Evolutionary conservation across 2,113 vertebrate species (phyloP).

Genomic region (Misgurnus anguillicaudatus): DNA sequence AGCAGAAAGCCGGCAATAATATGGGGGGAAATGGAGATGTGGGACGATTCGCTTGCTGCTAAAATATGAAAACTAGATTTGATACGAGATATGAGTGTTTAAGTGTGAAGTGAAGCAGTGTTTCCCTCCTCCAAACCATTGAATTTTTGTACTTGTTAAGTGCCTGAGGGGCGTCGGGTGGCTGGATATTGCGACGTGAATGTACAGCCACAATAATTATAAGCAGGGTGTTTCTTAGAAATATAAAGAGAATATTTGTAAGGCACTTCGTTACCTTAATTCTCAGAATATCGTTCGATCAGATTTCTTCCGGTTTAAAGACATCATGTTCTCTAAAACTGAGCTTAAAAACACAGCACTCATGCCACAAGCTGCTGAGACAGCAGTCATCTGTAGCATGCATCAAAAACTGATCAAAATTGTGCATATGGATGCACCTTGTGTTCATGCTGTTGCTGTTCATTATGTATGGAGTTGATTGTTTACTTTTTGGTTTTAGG

Average conservation of each 20-base stretch:
- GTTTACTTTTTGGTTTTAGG: slow-evolving; percentile 5
- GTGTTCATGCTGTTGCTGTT: no score
- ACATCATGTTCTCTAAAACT: neutral
- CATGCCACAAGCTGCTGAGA: no score
- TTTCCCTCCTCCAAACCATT: slow-evolving; percentile 39
- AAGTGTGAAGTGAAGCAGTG: slow-evolving; percentile 5
- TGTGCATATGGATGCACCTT: no score
- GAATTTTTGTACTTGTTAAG: slow-evolving; percentile 51
- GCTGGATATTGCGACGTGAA: slow-evolving; percentile 45
- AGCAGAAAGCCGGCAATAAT: slow-evolving; percentile 53
- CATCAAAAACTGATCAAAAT: no score
- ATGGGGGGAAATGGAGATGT: slow-evolving; percentile 25
- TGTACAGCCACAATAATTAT: slow-evolving; percentile 41
- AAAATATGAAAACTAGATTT: slow-evolving; percentile 51
- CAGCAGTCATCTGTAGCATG: no score
- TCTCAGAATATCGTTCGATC: slow-evolving; percentile 24
- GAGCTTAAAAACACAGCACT: no score
- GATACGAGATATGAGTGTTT: slow-evolving; percentile 36
- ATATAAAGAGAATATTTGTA: neutral
- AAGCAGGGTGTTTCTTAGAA: slow-evolving; percentile 45
- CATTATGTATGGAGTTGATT: slow-evolving; percentile 1
- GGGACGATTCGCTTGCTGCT: slow-evolving; percentile 52
- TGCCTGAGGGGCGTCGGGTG: slow-evolving; percentile 48
- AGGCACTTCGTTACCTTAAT: slow-evolving; percentile 45
- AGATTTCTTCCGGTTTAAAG: slow-evolving; percentile 23